Evolutionary conservation across 2,888 invertebrate species (phyloP).

Genomic region (Linnaemya vulpina): DNA sequence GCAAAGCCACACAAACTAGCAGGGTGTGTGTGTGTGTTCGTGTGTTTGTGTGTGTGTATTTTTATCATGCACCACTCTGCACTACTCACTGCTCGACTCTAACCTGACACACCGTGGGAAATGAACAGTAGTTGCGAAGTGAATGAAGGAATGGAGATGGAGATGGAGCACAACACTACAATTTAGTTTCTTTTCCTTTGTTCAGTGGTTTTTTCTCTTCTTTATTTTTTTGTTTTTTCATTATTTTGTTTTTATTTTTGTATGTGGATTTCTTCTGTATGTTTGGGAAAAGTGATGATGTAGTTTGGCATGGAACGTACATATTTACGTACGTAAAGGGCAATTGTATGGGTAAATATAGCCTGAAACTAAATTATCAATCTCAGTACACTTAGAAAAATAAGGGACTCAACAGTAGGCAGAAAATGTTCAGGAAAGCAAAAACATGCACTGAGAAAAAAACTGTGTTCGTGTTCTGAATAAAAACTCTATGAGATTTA

Average conservation of each 20-base stretch:
- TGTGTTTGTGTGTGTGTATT: neutral
- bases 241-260: no score
- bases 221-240: conserved; percentile 46
- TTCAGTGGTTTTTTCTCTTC: conserved; percentile 45
- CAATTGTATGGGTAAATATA: conserved; percentile 64
- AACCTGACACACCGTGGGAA: conserved; percentile 80
- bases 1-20: conserved; percentile 55
- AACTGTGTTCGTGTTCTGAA: no score
- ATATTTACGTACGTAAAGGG: conserved; percentile 49
- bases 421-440: neutral
- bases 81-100: conserved; percentile 55
- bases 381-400: conserved; percentile 40
- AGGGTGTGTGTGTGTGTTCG: neutral
- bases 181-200: conserved; percentile 69
- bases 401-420: neutral
- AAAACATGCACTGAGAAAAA: neutral
- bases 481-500: no score
- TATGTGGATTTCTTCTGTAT: no score
- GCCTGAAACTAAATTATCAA: conserved; percentile 64
- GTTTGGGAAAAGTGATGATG: conserved; percentile 59
- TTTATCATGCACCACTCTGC: conserved; percentile 40
- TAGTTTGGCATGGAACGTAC: conserved; percentile 49
- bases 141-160: conserved; percentile 66
- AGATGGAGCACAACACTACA: conserved; percentile 60
- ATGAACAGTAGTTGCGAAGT: conserved; percentile 80